Base-by-base conservation (phyloP, 2,888 invertebrate genomes). In the Drosophila subsilvestris region DNA sequence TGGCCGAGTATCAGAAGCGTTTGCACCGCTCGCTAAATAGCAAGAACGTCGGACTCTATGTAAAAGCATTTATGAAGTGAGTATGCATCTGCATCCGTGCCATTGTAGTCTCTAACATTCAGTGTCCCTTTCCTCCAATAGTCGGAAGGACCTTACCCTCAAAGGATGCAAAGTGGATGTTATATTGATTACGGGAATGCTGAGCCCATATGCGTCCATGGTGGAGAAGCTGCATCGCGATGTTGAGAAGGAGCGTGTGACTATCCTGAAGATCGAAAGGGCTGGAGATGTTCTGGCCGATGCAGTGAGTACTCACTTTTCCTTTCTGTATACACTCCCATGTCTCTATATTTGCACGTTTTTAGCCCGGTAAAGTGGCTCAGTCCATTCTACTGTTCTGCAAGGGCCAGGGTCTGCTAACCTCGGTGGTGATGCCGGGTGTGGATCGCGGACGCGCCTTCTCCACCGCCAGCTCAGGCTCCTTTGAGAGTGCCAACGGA, bases 261-360 rank as follows among this genome's bases (percentile, higher is more conserved):
- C 97, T 71, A 94, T 97, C 74, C 93, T 98, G 60, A 96, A 97
- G 91, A 95, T 98, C 71, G 97, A 97, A 86, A 94, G 95, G 70
- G 96, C 95, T 53, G 97, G 97, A n/a, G 97, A 97, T 92, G 97
- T 97, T 7, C 93, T 98, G 69, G 94, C 95, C 74, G 97, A 98
- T 93, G 95, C 96, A 90, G 97, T 97, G 89, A 94, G 95, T 79
- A 25, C 49, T 25, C 29, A 2, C 9, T n/a, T 37, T 6, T n/a
- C 37, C 37, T 37, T n/a, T 14, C 37, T 37, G 37, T 14, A 2
- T 14, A 37, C 14, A n/a, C 7, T 37, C n/a, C n/a, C n/a, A 37
- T n/a, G 7, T 37, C 7, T 10, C 4, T 20, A 4, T n/a, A n/a
- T 9, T 5, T 12, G 42, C 29, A 22, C 17, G 9, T 32, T 20